Percentiles rank a stretch among this genome's conserved stretches.
phyloP scores from a whole-genome alignment of 2,888 invertebrate genomes.

The Thera obeliscata region DNA sequence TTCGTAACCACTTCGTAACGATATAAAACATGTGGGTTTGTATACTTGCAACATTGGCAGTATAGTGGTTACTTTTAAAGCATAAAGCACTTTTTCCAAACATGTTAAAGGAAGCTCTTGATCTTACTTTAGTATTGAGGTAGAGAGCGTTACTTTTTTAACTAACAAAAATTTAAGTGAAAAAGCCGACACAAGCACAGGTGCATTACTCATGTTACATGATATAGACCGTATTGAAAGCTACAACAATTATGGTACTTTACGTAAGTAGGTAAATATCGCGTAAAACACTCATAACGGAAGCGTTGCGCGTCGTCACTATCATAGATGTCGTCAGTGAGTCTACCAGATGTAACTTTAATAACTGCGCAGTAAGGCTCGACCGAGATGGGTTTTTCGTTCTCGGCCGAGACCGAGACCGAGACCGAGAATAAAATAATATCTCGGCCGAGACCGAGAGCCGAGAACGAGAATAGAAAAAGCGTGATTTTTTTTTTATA shows the following conservation, averaged over 20 bases:
- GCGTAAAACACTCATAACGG: background rate
- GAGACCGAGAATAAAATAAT: too few species aligned
- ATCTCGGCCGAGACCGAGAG: too few species aligned
- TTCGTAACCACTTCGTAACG: too few species aligned
- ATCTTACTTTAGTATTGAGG: too few species aligned
- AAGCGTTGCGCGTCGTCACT: background rate
- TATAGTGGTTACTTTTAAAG: background rate
- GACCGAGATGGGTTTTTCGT: too few species aligned
- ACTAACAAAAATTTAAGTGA: too few species aligned
- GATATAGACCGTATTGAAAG: background rate
- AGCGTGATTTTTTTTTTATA: too few species aligned
- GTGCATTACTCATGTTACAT: background rate
- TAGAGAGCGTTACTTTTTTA: too few species aligned
- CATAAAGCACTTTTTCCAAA: background rate
- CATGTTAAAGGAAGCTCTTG: background rate
- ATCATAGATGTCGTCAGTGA: background rate
- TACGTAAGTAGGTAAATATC: background rate
- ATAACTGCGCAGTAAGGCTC: background rate
- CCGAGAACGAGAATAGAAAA: too few species aligned
- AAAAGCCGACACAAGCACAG: too few species aligned
- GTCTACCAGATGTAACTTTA: too few species aligned
- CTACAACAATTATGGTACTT: background rate
- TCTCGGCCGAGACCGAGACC: too few species aligned
- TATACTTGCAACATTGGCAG: background rate
- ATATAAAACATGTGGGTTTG: background rate